phyloP scores from a whole-genome alignment of 1,140 invertebrate genomes.

The Drosophila sturtevanti region DNA sequence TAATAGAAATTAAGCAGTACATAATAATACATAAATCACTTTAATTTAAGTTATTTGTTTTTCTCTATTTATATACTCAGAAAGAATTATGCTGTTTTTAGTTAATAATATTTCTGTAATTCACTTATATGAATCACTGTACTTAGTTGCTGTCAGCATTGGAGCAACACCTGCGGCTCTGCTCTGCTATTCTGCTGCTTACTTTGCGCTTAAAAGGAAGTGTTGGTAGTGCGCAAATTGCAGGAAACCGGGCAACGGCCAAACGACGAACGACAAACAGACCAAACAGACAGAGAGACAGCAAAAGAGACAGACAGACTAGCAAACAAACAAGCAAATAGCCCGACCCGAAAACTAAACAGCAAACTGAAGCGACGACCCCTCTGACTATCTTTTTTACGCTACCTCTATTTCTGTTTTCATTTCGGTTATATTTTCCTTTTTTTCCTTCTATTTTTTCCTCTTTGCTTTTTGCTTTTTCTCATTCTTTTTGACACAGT shows the following conservation, averaged over 20 bases:
- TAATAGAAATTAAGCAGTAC: too few species aligned
- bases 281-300: conserved; percentile 34
- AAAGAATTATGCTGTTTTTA: neutral
- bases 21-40: too few species aligned
- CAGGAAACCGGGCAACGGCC: conserved; percentile 61
- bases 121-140: neutral
- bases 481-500: conserved; percentile 71
- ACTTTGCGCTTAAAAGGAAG: conserved; percentile 43
- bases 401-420: conserved; percentile 26
- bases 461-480: neutral
- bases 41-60: too few species aligned
- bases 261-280: conserved; percentile 16
- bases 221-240: conserved; percentile 67
- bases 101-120: too few species aligned
- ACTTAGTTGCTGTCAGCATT: neutral
- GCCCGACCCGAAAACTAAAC: conserved; percentile 56
- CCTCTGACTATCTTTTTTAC: conserved; percentile 33
- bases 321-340: conserved; percentile 55
- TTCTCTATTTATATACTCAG: too few species aligned
- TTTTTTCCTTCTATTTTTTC: neutral
- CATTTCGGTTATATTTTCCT: neutral
- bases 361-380: conserved; percentile 52
- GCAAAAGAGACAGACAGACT: neutral
- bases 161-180: conserved; percentile 40
- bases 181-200: conserved; percentile 17